A percentile compares a stretch with the other conserved stretches of the same genome.
phyloP scores from a whole-genome alignment of 2,888 invertebrate genomes.

The Lingula anatina region DNA sequence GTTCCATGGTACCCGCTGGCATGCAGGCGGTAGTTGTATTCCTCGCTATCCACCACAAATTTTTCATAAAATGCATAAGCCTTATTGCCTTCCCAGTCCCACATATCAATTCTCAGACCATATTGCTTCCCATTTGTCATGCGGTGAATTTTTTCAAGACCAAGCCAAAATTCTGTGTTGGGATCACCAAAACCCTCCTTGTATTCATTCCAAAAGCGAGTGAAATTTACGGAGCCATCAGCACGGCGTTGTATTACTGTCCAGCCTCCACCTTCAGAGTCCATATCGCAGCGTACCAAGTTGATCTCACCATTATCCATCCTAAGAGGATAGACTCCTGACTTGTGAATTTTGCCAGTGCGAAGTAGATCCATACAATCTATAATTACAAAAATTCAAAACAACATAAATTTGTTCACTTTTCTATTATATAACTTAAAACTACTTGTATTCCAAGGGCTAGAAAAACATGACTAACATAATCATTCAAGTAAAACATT shows the following conservation, averaged over 20 bases:
- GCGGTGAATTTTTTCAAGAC: constrained; percentile 74
- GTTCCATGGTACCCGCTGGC: constrained; percentile 72
- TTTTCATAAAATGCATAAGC: constrained; percentile 75
- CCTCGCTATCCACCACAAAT: constrained; percentile 65
- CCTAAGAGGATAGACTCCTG: constrained; percentile 71
- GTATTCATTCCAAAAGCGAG: constrained; percentile 78
- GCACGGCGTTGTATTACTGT: constrained; percentile 75
- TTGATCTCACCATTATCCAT: constrained; percentile 59
- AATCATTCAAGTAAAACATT: too few species aligned
- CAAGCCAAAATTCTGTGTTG: constrained; percentile 78
- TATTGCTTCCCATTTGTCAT: constrained; percentile 58
- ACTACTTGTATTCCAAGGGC: not conserved
- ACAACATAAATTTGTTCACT: not conserved
- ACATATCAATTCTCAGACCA: constrained; percentile 71
- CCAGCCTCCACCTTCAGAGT: constrained; percentile 58
- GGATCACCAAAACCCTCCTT: constrained; percentile 72
- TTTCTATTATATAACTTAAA: not conserved
- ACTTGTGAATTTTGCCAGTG: constrained; percentile 61
- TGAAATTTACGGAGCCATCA: constrained; percentile 76
- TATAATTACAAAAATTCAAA: constrained; percentile 23
- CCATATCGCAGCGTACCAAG: constrained; percentile 66
- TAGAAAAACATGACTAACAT: not conserved
- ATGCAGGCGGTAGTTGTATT: constrained; percentile 67
- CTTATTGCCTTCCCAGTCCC: constrained; percentile 74
- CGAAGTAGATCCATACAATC: constrained; percentile 58